Evolutionary conservation across 2,888 invertebrate species (phyloP).

Genomic region (Auanema freiburgensis): DNA sequence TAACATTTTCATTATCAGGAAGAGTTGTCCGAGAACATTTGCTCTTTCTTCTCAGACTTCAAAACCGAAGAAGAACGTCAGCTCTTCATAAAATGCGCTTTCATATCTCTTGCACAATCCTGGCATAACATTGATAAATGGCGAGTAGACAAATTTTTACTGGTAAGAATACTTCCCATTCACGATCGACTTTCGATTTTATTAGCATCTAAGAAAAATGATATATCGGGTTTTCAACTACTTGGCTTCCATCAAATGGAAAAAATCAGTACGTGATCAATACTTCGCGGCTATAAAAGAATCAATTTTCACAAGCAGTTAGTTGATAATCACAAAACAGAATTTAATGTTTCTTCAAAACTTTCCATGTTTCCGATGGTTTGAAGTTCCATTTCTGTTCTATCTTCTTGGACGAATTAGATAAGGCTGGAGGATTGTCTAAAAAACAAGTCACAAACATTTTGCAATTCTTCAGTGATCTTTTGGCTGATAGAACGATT

Average conservation of each 20-base stretch:
- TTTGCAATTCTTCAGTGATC: conserved; percentile 68
- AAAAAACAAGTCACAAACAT: conserved; percentile 69
- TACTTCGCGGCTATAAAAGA: conserved; percentile 69
- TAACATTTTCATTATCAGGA: conserved; percentile 77
- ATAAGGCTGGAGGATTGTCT: conserved; percentile 73
- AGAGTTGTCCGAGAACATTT: conserved; percentile 80
- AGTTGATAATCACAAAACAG: no score
- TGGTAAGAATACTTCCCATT: no score
- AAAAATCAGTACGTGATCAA: conserved; percentile 67
- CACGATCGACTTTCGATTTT: no score
- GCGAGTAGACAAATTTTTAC: conserved; percentile 88
- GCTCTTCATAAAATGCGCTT: conserved; percentile 76
- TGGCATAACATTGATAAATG: conserved; percentile 90
- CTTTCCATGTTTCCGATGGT: conserved; percentile 72
- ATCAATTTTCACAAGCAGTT: conserved; percentile 17
- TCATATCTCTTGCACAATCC: conserved; percentile 79
- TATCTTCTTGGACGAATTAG: conserved; percentile 83
- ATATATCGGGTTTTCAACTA: conserved; percentile 51
- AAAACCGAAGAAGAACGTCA: conserved; percentile 64
- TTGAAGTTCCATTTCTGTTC: conserved; percentile 81
- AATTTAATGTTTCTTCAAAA: conserved; percentile 18
- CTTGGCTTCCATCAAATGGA: conserved; percentile 62
- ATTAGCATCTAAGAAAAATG: neutral
- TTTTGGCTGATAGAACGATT: conserved; percentile 74
- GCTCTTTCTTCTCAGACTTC: conserved; percentile 75